phyloP scores from a whole-genome alignment of 2,113 vertebrate species.

The Panthera uncia region DNA sequence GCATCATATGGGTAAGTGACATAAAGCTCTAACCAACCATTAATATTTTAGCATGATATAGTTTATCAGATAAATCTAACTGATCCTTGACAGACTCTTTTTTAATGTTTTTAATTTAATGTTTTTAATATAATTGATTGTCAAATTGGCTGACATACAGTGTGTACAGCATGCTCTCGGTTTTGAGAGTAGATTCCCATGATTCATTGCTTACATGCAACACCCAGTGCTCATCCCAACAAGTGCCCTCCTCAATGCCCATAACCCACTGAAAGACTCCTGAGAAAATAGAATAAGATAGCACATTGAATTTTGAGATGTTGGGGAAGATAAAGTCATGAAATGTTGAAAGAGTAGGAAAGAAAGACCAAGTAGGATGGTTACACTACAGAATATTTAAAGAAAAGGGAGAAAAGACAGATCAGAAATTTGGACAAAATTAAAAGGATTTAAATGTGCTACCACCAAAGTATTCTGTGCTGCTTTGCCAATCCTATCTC shows the following conservation, averaged over 20 bases:
- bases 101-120: too few species aligned
- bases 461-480: not conserved
- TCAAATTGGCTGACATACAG: too few species aligned
- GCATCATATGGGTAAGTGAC: not conserved
- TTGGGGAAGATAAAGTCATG: not conserved
- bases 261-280: not conserved
- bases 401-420: not conserved
- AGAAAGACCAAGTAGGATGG: not conserved
- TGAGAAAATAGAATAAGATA: not conserved
- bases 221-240: too few species aligned
- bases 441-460: not conserved
- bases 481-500: not conserved
- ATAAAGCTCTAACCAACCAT: not conserved
- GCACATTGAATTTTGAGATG: not conserved
- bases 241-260: too few species aligned
- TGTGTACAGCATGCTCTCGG: too few species aligned
- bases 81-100: not conserved
- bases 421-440: not conserved
- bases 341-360: not conserved
- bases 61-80: not conserved
- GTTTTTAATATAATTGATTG: too few species aligned
- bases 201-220: too few species aligned
- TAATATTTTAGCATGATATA: not conserved
- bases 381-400: not conserved
- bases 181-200: too few species aligned